phyloP scores from a whole-genome alignment of 2,113 vertebrate species.

The Myiagra hebetior region DNA sequence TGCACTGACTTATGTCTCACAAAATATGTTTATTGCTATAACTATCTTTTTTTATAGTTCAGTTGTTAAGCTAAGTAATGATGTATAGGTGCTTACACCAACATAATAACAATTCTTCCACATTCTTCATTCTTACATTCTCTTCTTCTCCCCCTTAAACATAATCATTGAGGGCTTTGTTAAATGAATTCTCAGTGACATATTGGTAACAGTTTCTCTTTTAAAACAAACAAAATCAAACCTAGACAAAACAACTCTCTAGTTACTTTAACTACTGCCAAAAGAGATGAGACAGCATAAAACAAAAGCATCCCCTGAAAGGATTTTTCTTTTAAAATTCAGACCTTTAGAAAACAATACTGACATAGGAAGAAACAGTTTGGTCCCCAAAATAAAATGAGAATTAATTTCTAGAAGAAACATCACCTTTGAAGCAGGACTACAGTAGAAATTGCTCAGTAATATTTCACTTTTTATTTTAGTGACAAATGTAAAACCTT shows the following conservation, averaged over 20 bases:
- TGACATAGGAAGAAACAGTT: not conserved
- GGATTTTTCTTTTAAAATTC: not conserved
- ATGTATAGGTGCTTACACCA: not conserved
- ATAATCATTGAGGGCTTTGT: not conserved
- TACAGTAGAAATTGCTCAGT: not conserved
- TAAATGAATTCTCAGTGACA: not conserved
- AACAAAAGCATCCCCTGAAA: not conserved
- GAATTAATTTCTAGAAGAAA: not conserved
- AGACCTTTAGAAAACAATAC: not conserved
- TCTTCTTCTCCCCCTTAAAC: not conserved
- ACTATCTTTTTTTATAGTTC: not conserved
- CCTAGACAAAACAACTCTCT: not conserved
- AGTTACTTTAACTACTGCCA: not conserved
- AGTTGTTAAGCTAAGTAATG: constrained; percentile 3
- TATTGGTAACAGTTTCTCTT: not conserved
- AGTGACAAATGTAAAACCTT: not conserved
- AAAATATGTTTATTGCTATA: not conserved
- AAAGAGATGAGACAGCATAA: not conserved
- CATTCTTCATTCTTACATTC: not conserved
- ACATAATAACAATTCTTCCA: not conserved
- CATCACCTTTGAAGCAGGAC: not conserved
- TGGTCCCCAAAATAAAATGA: not conserved
- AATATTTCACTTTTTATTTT: not conserved
- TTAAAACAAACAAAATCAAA: not conserved
- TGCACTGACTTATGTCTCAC: not conserved